Evolutionary conservation across 2,888 invertebrate species (phyloP).

Genomic region (Campopleginae sp.): DNA sequence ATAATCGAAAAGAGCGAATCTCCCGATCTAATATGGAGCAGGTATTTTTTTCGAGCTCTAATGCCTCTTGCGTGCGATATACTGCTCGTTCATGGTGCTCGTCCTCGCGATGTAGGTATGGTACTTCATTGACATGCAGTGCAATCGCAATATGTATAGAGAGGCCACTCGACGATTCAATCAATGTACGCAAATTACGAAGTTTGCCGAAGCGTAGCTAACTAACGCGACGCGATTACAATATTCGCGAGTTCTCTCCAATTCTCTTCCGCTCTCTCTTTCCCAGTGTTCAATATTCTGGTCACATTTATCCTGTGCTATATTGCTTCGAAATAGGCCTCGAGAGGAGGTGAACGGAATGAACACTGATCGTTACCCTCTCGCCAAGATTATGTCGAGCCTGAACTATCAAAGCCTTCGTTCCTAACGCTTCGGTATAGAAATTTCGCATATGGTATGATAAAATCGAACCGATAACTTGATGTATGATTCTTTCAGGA

Average conservation of each 20-base stretch:
- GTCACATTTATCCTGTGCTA: conserved; percentile 38
- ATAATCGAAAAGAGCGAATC: no score
- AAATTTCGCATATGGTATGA: conserved; percentile 4
- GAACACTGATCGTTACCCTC: conserved; percentile 2
- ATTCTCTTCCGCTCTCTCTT: conserved; percentile 62
- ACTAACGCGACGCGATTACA: conserved; percentile 80
- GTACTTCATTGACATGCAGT: conserved; percentile 23
- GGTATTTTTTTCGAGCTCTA: background rate
- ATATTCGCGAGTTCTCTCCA: conserved; percentile 71
- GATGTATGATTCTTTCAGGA: background rate
- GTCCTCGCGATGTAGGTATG: background rate
- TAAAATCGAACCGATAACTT: background rate
- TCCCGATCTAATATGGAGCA: background rate
- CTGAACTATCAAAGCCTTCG: background rate
- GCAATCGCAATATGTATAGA: conserved; percentile 42
- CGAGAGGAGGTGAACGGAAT: conserved; percentile 40
- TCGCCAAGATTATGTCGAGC: conserved; percentile 30
- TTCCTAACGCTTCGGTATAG: conserved; percentile 21
- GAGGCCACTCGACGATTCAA: conserved; percentile 78
- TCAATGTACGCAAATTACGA: conserved; percentile 81
- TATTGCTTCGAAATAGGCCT: conserved; percentile 23
- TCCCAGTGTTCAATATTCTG: conserved; percentile 53
- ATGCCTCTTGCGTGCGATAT: conserved; percentile 3
- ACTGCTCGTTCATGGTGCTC: background rate
- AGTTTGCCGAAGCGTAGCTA: conserved; percentile 76